Conservation (phyloP, 2,113 vertebrate species). For the Herpetotheres cachinnans region DNA sequence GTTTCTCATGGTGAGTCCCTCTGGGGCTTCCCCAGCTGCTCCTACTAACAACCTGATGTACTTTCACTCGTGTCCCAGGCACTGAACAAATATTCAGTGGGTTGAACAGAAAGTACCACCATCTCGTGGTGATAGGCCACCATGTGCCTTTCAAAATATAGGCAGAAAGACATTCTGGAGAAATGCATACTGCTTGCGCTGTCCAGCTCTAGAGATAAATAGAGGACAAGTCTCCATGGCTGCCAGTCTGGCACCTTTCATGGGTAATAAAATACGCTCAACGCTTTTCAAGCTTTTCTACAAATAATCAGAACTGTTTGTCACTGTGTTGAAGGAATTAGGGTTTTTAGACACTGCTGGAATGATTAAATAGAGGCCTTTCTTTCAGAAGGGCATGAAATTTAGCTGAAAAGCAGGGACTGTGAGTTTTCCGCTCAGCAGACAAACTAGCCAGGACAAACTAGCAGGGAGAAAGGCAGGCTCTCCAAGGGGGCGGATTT, state of each 20-base stretch:
- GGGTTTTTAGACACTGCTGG: not conserved
- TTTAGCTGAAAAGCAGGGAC: conserved; percentile 7
- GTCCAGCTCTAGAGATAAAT: conserved; percentile 12
- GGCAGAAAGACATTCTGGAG: not conserved
- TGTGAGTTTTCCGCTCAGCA: not conserved
- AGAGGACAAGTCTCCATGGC: conserved; percentile 18
- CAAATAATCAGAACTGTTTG: conserved; percentile 54
- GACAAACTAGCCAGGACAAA: not conserved
- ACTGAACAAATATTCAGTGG: not conserved
- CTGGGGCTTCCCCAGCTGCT: not conserved
- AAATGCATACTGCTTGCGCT: not conserved
- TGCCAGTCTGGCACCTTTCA: conserved; percentile 31
- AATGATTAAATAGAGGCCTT: conserved; percentile 21
- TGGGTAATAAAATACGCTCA: conserved; percentile 17
- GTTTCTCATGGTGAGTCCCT: not conserved
- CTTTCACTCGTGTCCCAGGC: not conserved
- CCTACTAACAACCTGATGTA: not conserved
- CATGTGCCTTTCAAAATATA: not conserved
- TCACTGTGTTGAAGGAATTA: conserved; percentile 36
- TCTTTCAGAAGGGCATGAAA: conserved; percentile 38
- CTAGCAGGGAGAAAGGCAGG: not conserved
- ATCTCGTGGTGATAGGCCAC: not conserved
- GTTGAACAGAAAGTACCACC: not conserved
- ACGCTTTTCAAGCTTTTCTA: conserved; percentile 34
- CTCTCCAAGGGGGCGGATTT: not conserved